A percentile compares a stretch with the other conserved stretches of the same genome.
These are phyloP conservation scores for Aphis gossypii DNA, from an alignment of 1,140 invertebrate genomes.

Conservation along the genomic window DNA sequence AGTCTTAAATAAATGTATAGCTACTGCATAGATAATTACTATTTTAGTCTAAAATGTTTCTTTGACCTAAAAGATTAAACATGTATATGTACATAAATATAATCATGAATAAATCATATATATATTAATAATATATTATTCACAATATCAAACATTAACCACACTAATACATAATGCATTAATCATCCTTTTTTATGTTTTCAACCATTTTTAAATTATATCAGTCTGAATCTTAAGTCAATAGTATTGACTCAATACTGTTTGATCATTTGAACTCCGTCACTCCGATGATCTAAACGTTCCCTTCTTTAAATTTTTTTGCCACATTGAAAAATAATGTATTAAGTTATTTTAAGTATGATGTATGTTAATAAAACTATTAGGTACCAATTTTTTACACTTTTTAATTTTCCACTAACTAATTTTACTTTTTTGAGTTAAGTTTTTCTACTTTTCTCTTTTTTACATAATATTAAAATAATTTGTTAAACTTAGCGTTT, in stretches of 20 bases:
- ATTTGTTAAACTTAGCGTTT: conserved; percentile 74
- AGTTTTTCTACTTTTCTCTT: conserved; percentile 66
- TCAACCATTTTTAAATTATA: conserved; percentile 76
- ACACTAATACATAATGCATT: conserved; percentile 6
- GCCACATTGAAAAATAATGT: conserved; percentile 70
- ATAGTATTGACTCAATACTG: conserved; percentile 72
- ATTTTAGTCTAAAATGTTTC: not conserved
- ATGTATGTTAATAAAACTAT: not conserved
- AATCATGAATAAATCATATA: not conserved
- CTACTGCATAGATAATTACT: not conserved
- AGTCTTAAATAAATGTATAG: conserved; percentile 93
- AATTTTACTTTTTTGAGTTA: conserved; percentile 72
- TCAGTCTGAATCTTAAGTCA: conserved; percentile 71
- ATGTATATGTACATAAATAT: not conserved
- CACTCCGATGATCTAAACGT: conserved; percentile 78
- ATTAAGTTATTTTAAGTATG: not conserved
- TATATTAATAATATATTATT: not conserved
- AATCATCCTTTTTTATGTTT: conserved; percentile 40
- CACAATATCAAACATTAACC: conserved; percentile 16
- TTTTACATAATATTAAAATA: conserved; percentile 79
- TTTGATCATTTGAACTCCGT: conserved; percentile 82
- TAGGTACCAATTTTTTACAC: conserved; percentile 69
- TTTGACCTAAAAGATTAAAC: not conserved
- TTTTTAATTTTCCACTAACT: conserved; percentile 79
- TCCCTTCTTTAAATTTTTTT: conserved; percentile 70